Evolutionary conservation across 2,113 vertebrate species (phyloP), one percentile per base, ranked within the genome.

Genomic region (Triplophysa siluroides): DNA sequence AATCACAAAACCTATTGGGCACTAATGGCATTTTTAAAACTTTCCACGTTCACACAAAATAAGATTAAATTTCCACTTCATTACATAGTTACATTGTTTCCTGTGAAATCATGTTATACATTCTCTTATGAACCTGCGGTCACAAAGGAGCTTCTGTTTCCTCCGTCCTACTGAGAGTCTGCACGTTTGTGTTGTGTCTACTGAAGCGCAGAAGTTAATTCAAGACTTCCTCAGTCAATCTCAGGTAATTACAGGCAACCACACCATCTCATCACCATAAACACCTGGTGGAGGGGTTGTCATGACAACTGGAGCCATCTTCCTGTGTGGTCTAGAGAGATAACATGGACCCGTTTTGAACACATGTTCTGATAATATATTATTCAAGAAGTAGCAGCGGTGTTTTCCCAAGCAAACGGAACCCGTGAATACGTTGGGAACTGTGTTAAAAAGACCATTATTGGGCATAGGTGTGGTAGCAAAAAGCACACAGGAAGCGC

Each of bases 251-350:
- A 69, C 52, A 61, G 33, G 33, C 66, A 68, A 33, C 54, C 52
- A 52, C 21, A 58, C 4, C 21, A 26, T 52, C 26, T 61, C 21
- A 19, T 78, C 85, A 85, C 85, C 84, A 78, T 82, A 84, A 66
- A 82, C 84, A 88, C 87, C 86, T 87, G 83, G 81, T 83, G 38
- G 38, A 74, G 61, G 24, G 2, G 86, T 89, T 87, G 80, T 86
- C 69, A 89, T 86, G 78, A 83, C 76, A 89, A 90, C 88, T 72
- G 0, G 64, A 80, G 23, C 74, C 73, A 78, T 79, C 85, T 85
- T 87, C 79, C 85, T 79, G 77, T 88, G 76, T 69, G 76, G 81
- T 86, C 77, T 78, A 76, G 68, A 79, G 58, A 81, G 58, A 18
- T 4, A 77, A 76, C 70, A 62, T 12, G 43, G 33, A 38, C 33